Conservation (phyloP, 2,113 vertebrate species). For the Rhinichthys klamathensis region DNA sequence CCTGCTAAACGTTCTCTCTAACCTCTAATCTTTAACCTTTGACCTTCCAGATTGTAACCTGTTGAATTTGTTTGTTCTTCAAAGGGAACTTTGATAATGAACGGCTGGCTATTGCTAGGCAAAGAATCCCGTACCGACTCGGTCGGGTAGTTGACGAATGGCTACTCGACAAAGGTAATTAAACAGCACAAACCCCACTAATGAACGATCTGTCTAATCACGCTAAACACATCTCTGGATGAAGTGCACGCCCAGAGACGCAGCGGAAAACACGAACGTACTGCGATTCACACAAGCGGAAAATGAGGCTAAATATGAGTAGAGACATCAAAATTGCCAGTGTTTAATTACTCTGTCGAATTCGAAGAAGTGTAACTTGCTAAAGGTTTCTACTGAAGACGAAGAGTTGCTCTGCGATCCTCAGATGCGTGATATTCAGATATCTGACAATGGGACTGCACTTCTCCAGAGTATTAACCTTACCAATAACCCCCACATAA, state of each 20-base stretch:
- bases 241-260: conserved; percentile 79
- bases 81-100: conserved; percentile 99
- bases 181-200: conserved; percentile 87
- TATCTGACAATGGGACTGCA: conserved; percentile 66
- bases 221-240: conserved; percentile 79
- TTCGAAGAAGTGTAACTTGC: not conserved
- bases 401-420: not conserved
- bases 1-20: conserved; percentile 79
- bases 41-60: conserved; percentile 83
- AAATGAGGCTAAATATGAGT: too few species aligned
- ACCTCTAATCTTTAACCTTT: conserved; percentile 86
- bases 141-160: conserved; percentile 99
- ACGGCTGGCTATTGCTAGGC: conserved; percentile 98
- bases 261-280: not conserved
- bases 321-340: not conserved
- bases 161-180: conserved; percentile 99
- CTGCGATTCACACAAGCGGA: not conserved
- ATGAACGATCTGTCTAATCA: conserved; percentile 72
- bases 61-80: conserved; percentile 88
- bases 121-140: conserved; percentile 98
- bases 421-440: not conserved
- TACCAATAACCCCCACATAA: conserved; percentile 84
- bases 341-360: not conserved
- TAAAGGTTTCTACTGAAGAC: too few species aligned
- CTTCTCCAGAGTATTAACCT: conserved; percentile 77